Conservation (phyloP, 2,797 vertebrate species). For the Dallia pectoralis region DNA sequence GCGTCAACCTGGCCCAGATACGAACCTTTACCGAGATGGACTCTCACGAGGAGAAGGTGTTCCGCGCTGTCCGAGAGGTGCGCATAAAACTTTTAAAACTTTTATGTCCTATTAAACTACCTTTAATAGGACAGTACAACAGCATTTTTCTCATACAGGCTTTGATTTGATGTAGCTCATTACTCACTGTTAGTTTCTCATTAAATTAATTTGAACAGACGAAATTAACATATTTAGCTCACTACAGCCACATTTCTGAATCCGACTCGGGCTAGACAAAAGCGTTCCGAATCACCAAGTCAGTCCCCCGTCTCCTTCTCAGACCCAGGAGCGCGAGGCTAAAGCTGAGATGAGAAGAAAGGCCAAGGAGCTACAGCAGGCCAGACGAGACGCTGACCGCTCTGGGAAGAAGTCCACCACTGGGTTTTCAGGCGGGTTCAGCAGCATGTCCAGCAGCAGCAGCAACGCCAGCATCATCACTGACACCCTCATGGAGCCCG, state of each 20-base stretch:
- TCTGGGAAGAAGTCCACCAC: slow-evolving; percentile 91
- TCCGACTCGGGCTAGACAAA: too few relatives aligned
- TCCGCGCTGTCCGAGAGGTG: slow-evolving; percentile 97
- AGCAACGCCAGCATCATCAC: slow-evolving; percentile 87
- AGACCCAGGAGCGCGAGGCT: slow-evolving; percentile 97
- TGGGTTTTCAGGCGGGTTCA: slow-evolving; percentile 87
- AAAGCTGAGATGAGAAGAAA: slow-evolving; percentile 98
- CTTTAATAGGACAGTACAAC: too few relatives aligned
- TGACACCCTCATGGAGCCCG: slow-evolving; percentile 90
- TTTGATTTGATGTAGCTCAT: too few relatives aligned
- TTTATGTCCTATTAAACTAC: too few relatives aligned
- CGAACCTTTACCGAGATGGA: slow-evolving; percentile 99
- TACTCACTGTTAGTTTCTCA: too few relatives aligned
- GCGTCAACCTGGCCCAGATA: slow-evolving; percentile 97
- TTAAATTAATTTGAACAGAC: too few relatives aligned
- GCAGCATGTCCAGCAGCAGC: slow-evolving; percentile 82
- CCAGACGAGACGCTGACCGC: slow-evolving; percentile 91
- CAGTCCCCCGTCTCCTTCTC: slow-evolving; percentile 8
- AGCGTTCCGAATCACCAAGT: too few relatives aligned
- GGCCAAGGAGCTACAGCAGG: slow-evolving; percentile 96
- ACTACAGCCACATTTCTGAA: too few relatives aligned
- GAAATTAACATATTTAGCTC: too few relatives aligned
- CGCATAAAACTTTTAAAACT: slow-evolving; percentile 18
- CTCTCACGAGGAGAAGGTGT: slow-evolving; percentile 97
- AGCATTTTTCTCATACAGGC: too few relatives aligned